Base-by-base conservation (phyloP, 2,113 vertebrate species). In the Cynoglossus semilaevis region DNA sequence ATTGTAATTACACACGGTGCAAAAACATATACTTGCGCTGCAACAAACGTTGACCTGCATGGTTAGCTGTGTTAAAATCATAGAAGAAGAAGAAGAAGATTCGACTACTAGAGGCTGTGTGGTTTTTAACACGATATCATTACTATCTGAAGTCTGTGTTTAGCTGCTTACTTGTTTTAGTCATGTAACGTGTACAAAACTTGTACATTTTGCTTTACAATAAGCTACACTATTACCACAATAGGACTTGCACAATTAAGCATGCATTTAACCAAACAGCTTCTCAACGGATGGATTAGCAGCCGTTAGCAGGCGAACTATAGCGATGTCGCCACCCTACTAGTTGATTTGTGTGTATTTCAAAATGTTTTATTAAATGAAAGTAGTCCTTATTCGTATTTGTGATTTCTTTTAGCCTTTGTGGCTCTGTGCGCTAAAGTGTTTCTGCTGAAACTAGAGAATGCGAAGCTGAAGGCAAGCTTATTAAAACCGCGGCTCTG, bases 61-160 rank as follows among this genome's bases (percentile, higher is more conserved):
- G 63, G 75, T 62, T 42, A 65, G 37, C 22, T 11, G 46, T 45
- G 73, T 76, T 72, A 8, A 56, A 59, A 79, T 72, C 43, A 63
- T 15, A 46, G 71, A 17, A n/a, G n/a, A n/a, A n/a, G n/a, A n/a
- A 58, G 38, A 58, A 72, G n/a, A n/a, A n/a, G n/a, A 71, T 70
- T 22, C 52, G 79, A 67, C 4, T n/a, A n/a, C n/a, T 38, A 65
- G 69, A 58, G 53, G 34, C 51, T 62, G 9, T 67, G 72, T 60
- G 69, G 56, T 61, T 29, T 29, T 4, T 68, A 84, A 56, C 46
- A 4, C 5, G 56, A 74, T 82, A 81, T 81, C 79, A 68, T 74
- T 70, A 48, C 52, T 66, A 10, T 2, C 1, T 58, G 36, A 48
- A 67, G 58, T 67, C 16, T 9, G 42, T 46, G 6, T 47, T 55